Evolutionary conservation across 2,797 vertebrate species (phyloP).

Genomic region (Anolis apletophallus): DNA sequence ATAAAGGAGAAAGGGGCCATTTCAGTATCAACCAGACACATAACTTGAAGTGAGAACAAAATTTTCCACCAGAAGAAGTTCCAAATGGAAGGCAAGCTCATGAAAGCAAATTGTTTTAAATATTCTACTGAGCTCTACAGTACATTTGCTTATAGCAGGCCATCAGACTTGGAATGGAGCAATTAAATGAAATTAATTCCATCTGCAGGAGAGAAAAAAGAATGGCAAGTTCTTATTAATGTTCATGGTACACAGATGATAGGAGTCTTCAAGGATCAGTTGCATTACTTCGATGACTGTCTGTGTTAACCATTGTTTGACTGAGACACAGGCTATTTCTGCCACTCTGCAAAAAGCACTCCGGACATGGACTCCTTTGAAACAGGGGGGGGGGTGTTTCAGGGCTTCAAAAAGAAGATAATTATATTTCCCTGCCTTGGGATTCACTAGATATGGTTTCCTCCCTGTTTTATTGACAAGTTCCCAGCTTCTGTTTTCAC

Average conservation of each 20-base stretch:
- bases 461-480: too few species aligned
- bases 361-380: too few species aligned
- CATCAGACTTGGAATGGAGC: conserved; percentile 39
- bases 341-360: not conserved
- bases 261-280: not conserved
- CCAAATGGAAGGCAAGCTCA: conserved; percentile 11
- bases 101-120: conserved; percentile 43
- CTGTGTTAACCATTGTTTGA: not conserved
- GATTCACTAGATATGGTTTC: too few species aligned
- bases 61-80: conserved; percentile 18
- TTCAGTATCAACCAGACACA: conserved; percentile 19
- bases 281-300: conserved; percentile 9
- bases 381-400: too few species aligned
- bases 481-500: too few species aligned
- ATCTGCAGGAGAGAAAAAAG: not conserved
- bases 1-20: conserved; percentile 35
- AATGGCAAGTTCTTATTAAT: not conserved
- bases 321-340: not conserved
- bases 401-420: too few species aligned
- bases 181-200: conserved; percentile 21
- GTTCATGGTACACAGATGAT: conserved; percentile 32
- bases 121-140: conserved; percentile 18
- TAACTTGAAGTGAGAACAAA: conserved; percentile 17
- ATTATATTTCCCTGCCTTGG: too few species aligned
- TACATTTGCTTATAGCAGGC: conserved; percentile 38